Conservation (phyloP, 2,797 vertebrate species). For the Betta splendens region DNA sequence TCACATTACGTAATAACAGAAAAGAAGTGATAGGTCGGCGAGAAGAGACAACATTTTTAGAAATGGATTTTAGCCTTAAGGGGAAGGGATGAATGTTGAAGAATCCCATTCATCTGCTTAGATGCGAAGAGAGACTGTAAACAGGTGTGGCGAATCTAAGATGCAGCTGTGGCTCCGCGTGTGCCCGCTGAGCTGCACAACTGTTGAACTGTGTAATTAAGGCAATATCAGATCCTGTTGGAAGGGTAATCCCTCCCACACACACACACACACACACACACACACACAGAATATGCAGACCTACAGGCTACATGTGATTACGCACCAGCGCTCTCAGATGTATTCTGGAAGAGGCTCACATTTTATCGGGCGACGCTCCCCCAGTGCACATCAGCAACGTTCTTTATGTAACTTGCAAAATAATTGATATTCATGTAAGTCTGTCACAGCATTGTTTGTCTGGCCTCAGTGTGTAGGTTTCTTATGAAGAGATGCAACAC, state of each 20-base stretch:
- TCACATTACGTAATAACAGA: not conserved
- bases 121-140: conserved; percentile 20
- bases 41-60: not conserved
- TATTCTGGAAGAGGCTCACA: conserved; percentile 4
- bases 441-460: conserved; percentile 18
- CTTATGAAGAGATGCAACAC: conserved; percentile 16
- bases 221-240: conserved; percentile 63
- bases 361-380: conserved; percentile 16
- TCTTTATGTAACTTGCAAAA: conserved; percentile 10
- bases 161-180: conserved; percentile 42
- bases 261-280: conserved; percentile 56
- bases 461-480: conserved; percentile 40
- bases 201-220: conserved; percentile 70
- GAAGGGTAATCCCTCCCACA: conserved; percentile 59
- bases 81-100: not conserved
- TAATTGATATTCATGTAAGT: conserved; percentile 16
- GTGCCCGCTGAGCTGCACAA: conserved; percentile 52
- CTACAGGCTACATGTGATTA: conserved; percentile 39
- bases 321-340: conserved; percentile 24
- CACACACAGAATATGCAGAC: conserved; percentile 49
- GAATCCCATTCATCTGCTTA: not conserved
- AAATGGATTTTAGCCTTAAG: not conserved
- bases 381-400: conserved; percentile 6
- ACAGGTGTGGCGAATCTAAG: conserved; percentile 47
- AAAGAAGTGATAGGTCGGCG: not conserved